These are phyloP conservation scores for Papilio polytes DNA, from an alignment of 1,140 invertebrate species.

Conservation along the genomic window DNA sequence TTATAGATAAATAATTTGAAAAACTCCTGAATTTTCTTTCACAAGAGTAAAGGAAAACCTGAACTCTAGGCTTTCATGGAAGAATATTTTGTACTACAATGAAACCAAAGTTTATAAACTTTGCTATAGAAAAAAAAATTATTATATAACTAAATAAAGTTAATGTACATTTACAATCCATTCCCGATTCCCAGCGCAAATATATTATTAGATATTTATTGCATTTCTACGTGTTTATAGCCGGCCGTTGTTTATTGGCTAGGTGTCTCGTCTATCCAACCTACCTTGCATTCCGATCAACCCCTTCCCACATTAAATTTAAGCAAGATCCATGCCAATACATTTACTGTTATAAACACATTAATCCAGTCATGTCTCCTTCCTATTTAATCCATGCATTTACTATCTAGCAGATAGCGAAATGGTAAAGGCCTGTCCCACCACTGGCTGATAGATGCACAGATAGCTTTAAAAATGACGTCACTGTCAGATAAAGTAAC, in stretches of 20 bases:
- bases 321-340: constrained; percentile 7
- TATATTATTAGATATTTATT: background rate
- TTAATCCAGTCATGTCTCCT: background rate
- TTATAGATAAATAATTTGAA: too few relatives aligned
- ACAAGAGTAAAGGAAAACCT: too few relatives aligned
- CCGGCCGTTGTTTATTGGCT: background rate
- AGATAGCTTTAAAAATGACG: too few relatives aligned
- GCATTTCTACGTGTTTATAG: background rate
- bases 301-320: background rate
- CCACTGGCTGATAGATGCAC: too few relatives aligned
- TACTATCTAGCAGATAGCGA: too few relatives aligned
- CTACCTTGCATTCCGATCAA: constrained; percentile 7
- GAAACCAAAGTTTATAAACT: background rate
- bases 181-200: background rate
- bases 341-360: background rate
- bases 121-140: background rate
- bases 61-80: too few relatives aligned
- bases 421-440: too few relatives aligned
- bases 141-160: background rate
- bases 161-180: background rate
- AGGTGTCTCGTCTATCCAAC: background rate
- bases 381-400: too few relatives aligned
- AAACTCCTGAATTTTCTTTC: too few relatives aligned
- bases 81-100: background rate
- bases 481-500: too few relatives aligned